phyloP scores from a whole-genome alignment of 2,888 invertebrate species.

The Onchidella celtica region DNA sequence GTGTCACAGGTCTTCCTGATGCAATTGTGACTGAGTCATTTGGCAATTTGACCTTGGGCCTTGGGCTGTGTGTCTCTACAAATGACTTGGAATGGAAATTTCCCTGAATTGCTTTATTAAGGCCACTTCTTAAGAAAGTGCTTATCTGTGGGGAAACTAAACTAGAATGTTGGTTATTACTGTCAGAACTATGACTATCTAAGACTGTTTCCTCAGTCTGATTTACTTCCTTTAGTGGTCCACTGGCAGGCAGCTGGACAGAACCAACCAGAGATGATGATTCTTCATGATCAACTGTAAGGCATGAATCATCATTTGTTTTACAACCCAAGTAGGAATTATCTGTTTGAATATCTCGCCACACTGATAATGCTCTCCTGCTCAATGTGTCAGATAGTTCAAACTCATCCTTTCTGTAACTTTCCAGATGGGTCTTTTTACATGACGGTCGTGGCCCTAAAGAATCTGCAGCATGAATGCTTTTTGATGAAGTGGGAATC shows the following conservation, averaged over 20 bases:
- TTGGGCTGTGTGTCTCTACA: slow-evolving; percentile 30
- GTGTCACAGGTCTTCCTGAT: neutral
- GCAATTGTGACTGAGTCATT: too few relatives aligned
- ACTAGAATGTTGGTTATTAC: too few relatives aligned
- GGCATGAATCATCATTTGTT: neutral
- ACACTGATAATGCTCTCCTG: neutral
- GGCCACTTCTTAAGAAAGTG: neutral
- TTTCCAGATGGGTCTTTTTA: neutral
- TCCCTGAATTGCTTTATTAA: neutral
- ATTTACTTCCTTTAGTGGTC: too few relatives aligned
- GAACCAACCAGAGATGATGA: too few relatives aligned
- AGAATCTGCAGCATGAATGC: neutral
- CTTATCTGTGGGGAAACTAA: neutral
- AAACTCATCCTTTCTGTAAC: neutral
- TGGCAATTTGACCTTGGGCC: neutral
- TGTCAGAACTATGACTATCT: too few relatives aligned
- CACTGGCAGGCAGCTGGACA: too few relatives aligned
- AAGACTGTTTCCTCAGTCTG: too few relatives aligned
- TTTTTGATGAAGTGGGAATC: neutral
- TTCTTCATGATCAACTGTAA: too few relatives aligned
- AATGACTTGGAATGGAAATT: neutral
- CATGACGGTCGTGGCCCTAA: neutral
- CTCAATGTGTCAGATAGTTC: neutral
- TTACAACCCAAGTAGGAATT: neutral
- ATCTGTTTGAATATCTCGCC: slow-evolving; percentile 22